phyloP scores from a whole-genome alignment of 2,113 vertebrate species.

The Paracanthobrama guichenoti region DNA sequence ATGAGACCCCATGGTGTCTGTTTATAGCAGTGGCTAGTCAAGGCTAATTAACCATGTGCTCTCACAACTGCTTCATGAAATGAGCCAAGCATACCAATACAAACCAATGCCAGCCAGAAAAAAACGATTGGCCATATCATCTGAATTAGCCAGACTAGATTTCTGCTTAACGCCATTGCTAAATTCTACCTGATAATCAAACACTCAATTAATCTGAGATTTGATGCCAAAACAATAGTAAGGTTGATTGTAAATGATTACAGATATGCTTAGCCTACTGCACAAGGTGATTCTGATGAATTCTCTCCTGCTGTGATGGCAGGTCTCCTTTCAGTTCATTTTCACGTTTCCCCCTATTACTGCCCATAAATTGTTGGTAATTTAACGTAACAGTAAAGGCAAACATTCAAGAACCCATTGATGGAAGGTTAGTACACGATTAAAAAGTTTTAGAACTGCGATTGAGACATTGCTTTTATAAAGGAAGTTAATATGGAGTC shows the following conservation, averaged over 20 bases:
- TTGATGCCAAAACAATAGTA: neutral
- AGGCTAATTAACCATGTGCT: constrained; percentile 35
- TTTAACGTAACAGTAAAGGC: neutral
- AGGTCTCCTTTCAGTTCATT: neutral
- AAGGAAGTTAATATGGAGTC: neutral
- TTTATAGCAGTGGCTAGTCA: constrained; percentile 38
- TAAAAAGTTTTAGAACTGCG: neutral
- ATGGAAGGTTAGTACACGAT: neutral
- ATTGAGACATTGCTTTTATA: neutral
- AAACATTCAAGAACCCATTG: neutral
- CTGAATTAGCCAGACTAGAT: neutral
- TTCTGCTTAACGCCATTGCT: neutral
- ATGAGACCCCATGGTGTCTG: constrained; percentile 39
- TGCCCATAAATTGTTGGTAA: neutral
- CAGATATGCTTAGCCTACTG: constrained; percentile 1
- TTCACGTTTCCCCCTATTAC: neutral
- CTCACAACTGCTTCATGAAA: constrained; percentile 36
- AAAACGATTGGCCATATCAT: neutral
- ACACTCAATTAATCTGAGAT: neutral
- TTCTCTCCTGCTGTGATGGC: neutral
- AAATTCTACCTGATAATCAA: neutral
- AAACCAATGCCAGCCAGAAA: neutral
- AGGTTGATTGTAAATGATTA: constrained; percentile 5
- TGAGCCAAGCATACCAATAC: constrained; percentile 29
- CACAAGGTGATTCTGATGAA: neutral